Base-by-base conservation (phyloP, 1,140 invertebrate genomes). In the Aphelenchoides avenae region DNA sequence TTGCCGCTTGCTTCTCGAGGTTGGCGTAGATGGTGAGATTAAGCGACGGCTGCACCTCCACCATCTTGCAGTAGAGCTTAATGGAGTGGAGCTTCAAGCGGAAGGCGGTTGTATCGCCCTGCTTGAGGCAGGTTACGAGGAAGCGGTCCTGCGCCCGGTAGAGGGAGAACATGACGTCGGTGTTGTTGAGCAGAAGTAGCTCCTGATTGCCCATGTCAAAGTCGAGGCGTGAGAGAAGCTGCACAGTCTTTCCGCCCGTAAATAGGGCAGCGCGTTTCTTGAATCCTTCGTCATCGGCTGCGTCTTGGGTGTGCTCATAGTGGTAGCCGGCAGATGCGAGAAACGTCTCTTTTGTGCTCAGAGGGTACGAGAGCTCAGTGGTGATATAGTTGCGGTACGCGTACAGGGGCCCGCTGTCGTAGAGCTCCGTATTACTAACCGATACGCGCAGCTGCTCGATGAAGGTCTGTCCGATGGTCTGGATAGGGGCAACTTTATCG, bases 381-480 rank as follows among this genome's bases (percentile, higher is more conserved):
- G 37, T 55, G 22, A 49, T 6, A 22, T n/a, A n/a, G n/a, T n/a
- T n/a, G n/a, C n/a, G n/a, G n/a, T n/a, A n/a, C n/a, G n/a, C n/a
- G n/a, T n/a, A 56, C 39, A 54, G 54, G 27, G 49, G 54, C 3
- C 52, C 52, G 22, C 27, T 40, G 18, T 54, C 52, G 55, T 54
- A 54, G 6, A 54, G 31, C 15, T 54, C 52, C n/a, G 27, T 40
- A 30, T 54, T 54, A 3, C 55, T 36, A 2, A 54, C 27, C 7
- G 56, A 57, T 9, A 54, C 55, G 9, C 34, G 24, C n/a, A 54
- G 15, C 30, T 55, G 52, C 26, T 42, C 50, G 20, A 58, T 40
- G 58, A 55, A 55, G 13, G 52, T 55, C 5, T 18, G 52, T 2
- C 52, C 52, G 58, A 55, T 57, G 1, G n/a, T 33, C 13, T 55